Percentiles rank a stretch among this genome's conserved stretches.
These are phyloP conservation scores for Chrysopa pallens DNA, from an alignment of 1,140 invertebrate genomes.

Conservation along the genomic window DNA sequence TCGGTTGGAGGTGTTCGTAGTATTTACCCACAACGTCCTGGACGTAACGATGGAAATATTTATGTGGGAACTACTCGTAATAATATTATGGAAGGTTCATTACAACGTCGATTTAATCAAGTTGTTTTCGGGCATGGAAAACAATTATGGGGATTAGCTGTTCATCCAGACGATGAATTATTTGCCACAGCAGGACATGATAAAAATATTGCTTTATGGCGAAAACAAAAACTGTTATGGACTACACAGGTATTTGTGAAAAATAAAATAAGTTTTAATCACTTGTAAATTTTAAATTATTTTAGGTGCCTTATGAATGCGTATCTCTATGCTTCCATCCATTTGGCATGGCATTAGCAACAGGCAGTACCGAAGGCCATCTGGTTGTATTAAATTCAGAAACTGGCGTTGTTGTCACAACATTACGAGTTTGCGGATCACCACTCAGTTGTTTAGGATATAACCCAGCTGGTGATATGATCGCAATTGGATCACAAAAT, in stretches of 20 bases:
- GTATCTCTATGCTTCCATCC: constrained; percentile 75
- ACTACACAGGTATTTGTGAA: constrained; percentile 48
- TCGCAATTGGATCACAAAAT: constrained; percentile 82
- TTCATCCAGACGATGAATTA: constrained; percentile 77
- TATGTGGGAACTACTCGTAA: constrained; percentile 88
- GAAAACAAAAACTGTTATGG: constrained; percentile 71
- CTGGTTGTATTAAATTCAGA: constrained; percentile 69
- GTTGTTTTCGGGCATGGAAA: constrained; percentile 82
- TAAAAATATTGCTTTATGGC: constrained; percentile 78
- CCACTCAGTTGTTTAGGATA: constrained; percentile 67
- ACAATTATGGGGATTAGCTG: constrained; percentile 76
- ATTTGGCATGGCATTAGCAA: constrained; percentile 64
- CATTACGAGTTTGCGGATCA: constrained; percentile 68
- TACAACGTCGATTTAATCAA: constrained; percentile 77
- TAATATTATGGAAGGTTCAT: constrained; percentile 80
- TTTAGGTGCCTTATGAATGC: constrained; percentile 57
- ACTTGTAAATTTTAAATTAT: neutral
- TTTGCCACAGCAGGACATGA: constrained; percentile 88
- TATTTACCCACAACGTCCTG: constrained; percentile 70
- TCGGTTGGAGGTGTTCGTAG: constrained; percentile 65
- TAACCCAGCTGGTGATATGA: constrained; percentile 73
- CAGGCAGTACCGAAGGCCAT: constrained; percentile 77
- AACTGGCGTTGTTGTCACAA: constrained; percentile 62
- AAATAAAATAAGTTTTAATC: neutral
- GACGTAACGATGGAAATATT: constrained; percentile 72